A percentile compares a stretch with the other conserved stretches of the same genome.
Conservation (phyloP, 2,113 vertebrate genomes). For the Eulemur macaco region DNA sequence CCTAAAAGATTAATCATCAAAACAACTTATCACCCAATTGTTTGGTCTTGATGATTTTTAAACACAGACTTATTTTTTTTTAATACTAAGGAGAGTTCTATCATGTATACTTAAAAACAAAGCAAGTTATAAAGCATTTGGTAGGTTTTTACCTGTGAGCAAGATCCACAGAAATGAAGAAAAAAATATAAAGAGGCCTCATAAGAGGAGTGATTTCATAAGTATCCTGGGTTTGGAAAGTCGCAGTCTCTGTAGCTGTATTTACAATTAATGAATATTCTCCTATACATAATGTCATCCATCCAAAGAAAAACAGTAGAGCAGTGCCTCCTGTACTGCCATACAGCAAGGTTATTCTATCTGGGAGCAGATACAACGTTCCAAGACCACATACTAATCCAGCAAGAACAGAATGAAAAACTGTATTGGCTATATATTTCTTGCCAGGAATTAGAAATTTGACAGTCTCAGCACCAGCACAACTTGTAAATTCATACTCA, state of each 20-base stretch:
- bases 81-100: not conserved
- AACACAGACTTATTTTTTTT: not conserved
- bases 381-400: slow-evolving; percentile 94
- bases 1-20: slow-evolving; percentile 34
- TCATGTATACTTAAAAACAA: slow-evolving; percentile 44
- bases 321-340: slow-evolving; percentile 87
- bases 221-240: slow-evolving; percentile 96
- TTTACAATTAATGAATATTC: slow-evolving; percentile 97
- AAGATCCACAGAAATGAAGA: slow-evolving; percentile 94
- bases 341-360: slow-evolving; percentile 90
- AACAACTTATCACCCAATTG: not conserved
- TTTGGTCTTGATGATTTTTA: slow-evolving; percentile 40
- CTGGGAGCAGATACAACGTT: slow-evolving; percentile 96
- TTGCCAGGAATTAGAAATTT: slow-evolving; percentile 96
- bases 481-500: slow-evolving; percentile 96
- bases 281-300: slow-evolving; percentile 95
- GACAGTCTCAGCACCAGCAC: slow-evolving; percentile 93
- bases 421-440: slow-evolving; percentile 90
- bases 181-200: slow-evolving; percentile 95
- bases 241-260: slow-evolving; percentile 95
- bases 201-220: slow-evolving; percentile 96
- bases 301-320: slow-evolving; percentile 92
- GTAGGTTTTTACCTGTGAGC: slow-evolving; percentile 89
- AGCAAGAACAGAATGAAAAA: slow-evolving; percentile 93
- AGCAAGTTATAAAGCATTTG: not conserved